A percentile compares a stretch with the other conserved stretches of the same genome.
phyloP scores from a whole-genome alignment of 2,113 vertebrate species.

The Tringa solitaria region DNA sequence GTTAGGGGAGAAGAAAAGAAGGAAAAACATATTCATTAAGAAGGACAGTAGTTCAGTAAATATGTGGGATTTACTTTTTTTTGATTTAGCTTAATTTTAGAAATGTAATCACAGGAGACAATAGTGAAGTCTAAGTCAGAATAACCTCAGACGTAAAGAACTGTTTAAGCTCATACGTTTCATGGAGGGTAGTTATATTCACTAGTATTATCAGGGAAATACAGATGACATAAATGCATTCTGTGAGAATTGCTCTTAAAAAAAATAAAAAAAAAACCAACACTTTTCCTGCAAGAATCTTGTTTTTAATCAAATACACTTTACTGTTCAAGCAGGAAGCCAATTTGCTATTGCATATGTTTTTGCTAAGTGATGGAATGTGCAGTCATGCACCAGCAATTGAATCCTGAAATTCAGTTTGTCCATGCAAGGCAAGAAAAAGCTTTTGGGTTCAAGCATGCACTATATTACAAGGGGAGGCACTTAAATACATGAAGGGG shows the following conservation, averaged over 20 bases:
- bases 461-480: neutral
- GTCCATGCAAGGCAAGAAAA: neutral
- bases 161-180: slow-evolving; percentile 6
- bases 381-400: slow-evolving; percentile 18
- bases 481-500: slow-evolving; percentile 1
- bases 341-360: slow-evolving; percentile 47
- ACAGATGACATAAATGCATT: neutral
- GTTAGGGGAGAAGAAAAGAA: neutral
- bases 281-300: neutral
- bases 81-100: neutral
- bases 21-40: neutral
- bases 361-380: slow-evolving; percentile 52
- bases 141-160: neutral
- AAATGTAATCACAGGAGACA: neutral
- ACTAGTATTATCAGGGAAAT: neutral
- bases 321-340: slow-evolving; percentile 18
- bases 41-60: neutral
- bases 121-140: neutral
- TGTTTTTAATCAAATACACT: slow-evolving; percentile 30
- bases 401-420: slow-evolving; percentile 24
- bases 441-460: slow-evolving; percentile 7
- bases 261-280: neutral
- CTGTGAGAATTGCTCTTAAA: neutral
- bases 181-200: neutral
- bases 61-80: neutral